Conservation (phyloP, 2,797 vertebrate genomes). For the Carapus acus region DNA sequence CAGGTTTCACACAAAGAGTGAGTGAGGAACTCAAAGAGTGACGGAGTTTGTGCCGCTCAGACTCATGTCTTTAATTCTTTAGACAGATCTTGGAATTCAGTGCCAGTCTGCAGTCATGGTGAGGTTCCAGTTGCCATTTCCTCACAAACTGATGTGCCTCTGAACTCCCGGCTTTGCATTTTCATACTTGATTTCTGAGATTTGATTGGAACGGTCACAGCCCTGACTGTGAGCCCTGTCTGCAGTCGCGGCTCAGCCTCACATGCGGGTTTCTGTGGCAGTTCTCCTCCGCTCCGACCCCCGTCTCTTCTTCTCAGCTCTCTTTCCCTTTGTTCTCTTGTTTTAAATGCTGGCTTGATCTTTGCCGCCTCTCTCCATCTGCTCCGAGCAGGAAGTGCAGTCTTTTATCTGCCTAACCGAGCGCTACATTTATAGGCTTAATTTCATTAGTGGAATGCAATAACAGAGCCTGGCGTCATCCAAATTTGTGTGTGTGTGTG, state of each 20-base stretch:
- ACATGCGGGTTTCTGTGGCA: slow-evolving; percentile 14
- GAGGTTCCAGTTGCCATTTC: too few relatives aligned
- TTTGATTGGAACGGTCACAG: too few relatives aligned
- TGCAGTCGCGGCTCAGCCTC: slow-evolving; percentile 1
- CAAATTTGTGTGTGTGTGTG: slow-evolving; percentile 17
- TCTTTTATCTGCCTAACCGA: slow-evolving; percentile 51
- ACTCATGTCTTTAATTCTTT: too few relatives aligned
- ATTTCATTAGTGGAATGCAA: slow-evolving; percentile 62
- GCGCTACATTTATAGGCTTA: slow-evolving; percentile 52
- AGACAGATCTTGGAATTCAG: too few relatives aligned
- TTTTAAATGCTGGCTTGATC: slow-evolving; percentile 38
- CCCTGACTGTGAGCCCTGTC: too few relatives aligned
- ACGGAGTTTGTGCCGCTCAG: too few relatives aligned
- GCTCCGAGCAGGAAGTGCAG: slow-evolving; percentile 35
- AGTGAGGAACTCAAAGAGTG: too few relatives aligned
- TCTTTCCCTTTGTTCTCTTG: slow-evolving; percentile 30
- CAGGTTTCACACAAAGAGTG: too few relatives aligned
- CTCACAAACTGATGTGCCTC: too few relatives aligned
- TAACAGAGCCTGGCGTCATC: slow-evolving; percentile 37
- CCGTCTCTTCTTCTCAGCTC: slow-evolving; percentile 33
- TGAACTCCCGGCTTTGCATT: too few relatives aligned
- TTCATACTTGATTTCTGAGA: too few relatives aligned
- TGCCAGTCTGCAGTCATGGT: too few relatives aligned
- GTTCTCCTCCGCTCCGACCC: slow-evolving; percentile 1
- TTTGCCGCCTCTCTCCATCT: slow-evolving; percentile 21